phyloP scores from a whole-genome alignment of 1,140 invertebrate species.

The Megalopta genalis region DNA sequence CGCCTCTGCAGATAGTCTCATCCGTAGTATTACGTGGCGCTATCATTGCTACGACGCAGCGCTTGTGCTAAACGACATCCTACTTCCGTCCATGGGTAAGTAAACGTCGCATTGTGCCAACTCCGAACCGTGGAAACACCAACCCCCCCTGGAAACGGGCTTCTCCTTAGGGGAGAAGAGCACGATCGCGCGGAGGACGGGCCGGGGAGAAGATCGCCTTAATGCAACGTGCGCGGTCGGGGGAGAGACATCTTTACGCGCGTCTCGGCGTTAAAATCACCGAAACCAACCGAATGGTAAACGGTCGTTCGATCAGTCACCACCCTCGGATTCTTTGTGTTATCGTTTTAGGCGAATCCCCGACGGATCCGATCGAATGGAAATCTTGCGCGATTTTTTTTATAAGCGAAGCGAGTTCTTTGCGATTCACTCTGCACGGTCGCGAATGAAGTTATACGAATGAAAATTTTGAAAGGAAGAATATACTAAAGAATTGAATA shows the following conservation, averaged over 20 bases:
- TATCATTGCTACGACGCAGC: conserved; percentile 63
- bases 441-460: no score
- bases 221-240: background rate
- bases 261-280: background rate
- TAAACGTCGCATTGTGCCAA: conserved; percentile 40
- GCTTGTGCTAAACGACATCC: conserved; percentile 63
- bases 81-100: conserved; percentile 43
- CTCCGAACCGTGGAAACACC: background rate
- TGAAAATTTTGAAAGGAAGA: no score
- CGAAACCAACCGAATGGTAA: background rate
- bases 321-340: no score
- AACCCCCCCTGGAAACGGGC: no score
- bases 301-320: no score
- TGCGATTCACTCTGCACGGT: no score
- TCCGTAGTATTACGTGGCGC: conserved; percentile 61
- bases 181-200: conserved; percentile 1
- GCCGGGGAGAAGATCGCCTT: conserved; percentile 4
- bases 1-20: conserved; percentile 65
- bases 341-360: no score
- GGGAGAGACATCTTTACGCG: background rate
- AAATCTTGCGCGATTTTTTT: no score
- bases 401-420: no score
- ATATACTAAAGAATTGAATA: no score
- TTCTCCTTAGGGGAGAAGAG: no score
- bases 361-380: no score